phyloP scores from a whole-genome alignment of 2,113 vertebrate species.

The Podarcis cretensis region DNA sequence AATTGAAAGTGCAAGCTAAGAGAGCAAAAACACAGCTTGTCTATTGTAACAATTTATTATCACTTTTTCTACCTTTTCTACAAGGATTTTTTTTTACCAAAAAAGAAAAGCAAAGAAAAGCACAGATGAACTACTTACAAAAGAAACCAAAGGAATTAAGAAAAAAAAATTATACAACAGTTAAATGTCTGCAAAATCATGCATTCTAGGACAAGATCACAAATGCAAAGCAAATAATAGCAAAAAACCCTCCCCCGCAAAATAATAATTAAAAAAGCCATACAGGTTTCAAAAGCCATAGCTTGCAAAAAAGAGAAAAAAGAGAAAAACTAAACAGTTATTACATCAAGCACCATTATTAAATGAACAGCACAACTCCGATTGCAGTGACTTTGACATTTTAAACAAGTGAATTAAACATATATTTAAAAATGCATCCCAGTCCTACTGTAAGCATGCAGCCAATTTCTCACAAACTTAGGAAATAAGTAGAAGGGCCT shows the following conservation, averaged over 20 bases:
- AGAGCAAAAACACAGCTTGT: slow-evolving; percentile 77
- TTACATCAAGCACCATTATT: slow-evolving; percentile 72
- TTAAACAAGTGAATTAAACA: slow-evolving; percentile 59
- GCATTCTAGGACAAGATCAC: slow-evolving; percentile 70
- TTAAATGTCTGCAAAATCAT: slow-evolving; percentile 63
- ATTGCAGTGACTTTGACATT: slow-evolving; percentile 56
- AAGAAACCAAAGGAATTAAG: slow-evolving; percentile 25
- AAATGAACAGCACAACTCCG: slow-evolving; percentile 62
- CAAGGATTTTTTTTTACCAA: slow-evolving; percentile 66
- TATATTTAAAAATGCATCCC: slow-evolving; percentile 60
- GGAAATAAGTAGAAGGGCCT: neutral
- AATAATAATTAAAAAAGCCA: slow-evolving; percentile 54
- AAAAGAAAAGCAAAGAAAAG: slow-evolving; percentile 42
- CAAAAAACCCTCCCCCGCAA: slow-evolving; percentile 36
- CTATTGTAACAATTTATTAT: slow-evolving; percentile 80
- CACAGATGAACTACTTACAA: slow-evolving; percentile 76
- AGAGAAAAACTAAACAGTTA: slow-evolving; percentile 48
- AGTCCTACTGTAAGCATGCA: slow-evolving; percentile 56
- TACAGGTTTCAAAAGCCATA: slow-evolving; percentile 66
- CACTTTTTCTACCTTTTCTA: slow-evolving; percentile 79
- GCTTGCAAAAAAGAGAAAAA: slow-evolving; percentile 48
- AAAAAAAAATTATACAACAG: slow-evolving; percentile 71
- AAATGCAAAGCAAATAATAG: slow-evolving; percentile 77
- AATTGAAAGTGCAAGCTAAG: slow-evolving; percentile 72
- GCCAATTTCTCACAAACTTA: slow-evolving; percentile 75